A percentile compares a stretch with the other conserved stretches of the same genome.
These are phyloP conservation scores for Silvanus unidentatus DNA, from an alignment of 2,888 invertebrate species.

Conservation along the genomic window DNA sequence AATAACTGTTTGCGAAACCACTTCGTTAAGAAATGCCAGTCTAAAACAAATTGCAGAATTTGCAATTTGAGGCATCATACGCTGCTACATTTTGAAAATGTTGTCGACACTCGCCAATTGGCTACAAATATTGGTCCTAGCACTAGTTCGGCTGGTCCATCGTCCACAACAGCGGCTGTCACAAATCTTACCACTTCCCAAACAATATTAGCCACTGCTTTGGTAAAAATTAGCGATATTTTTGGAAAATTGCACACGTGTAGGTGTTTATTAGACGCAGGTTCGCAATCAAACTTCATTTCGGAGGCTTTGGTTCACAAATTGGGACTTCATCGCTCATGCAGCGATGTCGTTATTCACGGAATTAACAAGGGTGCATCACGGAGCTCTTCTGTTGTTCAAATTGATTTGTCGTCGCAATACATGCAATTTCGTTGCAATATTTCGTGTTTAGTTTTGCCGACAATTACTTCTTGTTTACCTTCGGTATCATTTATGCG, in stretches of 20 bases:
- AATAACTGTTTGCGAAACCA: not conserved
- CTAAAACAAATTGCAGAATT: not conserved
- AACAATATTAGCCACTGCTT: not conserved
- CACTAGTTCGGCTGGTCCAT: too few species aligned
- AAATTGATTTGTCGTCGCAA: too few species aligned
- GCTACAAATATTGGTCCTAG: too few species aligned
- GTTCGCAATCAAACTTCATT: slow-evolving; percentile 1
- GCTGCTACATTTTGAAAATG: too few species aligned
- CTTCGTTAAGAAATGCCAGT: not conserved
- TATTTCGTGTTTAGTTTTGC: too few species aligned
- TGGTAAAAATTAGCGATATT: not conserved
- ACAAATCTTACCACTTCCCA: too few species aligned
- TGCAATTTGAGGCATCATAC: not conserved
- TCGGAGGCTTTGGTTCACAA: not conserved
- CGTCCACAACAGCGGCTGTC: too few species aligned
- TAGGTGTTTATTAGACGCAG: not conserved
- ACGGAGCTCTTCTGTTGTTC: too few species aligned
- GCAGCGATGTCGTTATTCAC: not conserved
- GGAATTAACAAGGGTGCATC: not conserved
- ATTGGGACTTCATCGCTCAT: not conserved
- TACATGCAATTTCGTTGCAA: not conserved
- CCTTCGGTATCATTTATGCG: too few species aligned
- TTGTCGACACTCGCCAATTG: too few species aligned
- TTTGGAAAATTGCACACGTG: not conserved
- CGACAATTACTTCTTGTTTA: too few species aligned